Conservation (phyloP, 2,113 vertebrate genomes). For the Gasterosteus nipponicus region DNA sequence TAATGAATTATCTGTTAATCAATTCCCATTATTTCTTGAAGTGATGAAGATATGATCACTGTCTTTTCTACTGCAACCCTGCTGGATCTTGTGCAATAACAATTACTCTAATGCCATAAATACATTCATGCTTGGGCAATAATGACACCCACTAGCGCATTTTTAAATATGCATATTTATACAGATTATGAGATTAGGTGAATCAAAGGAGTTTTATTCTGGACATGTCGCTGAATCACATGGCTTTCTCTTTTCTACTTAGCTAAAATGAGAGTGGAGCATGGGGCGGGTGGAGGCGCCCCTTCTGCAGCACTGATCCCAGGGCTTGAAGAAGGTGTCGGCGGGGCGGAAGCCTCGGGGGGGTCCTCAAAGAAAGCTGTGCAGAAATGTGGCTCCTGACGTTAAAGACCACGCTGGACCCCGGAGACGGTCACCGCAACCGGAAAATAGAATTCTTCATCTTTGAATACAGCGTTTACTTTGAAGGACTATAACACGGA, state of each 20-base stretch:
- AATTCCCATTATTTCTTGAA: neutral
- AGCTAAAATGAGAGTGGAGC: slow-evolving; percentile 47
- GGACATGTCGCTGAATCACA: slow-evolving; percentile 11
- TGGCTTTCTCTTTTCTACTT: slow-evolving; percentile 9
- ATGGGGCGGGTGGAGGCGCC: neutral
- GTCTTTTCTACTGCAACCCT: too few species aligned
- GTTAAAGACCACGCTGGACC: slow-evolving; percentile 61
- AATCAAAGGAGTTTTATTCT: slow-evolving; percentile 13
- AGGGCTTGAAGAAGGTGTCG: slow-evolving; percentile 21
- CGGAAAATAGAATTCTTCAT: neutral
- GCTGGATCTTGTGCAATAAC: neutral
- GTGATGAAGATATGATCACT: too few species aligned
- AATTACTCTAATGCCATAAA: neutral
- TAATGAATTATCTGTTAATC: neutral
- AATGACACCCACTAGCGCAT: neutral
- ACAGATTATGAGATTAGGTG: slow-evolving; percentile 14
- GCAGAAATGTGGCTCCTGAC: slow-evolving; percentile 71
- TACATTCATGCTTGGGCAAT: neutral
- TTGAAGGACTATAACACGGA: neutral
- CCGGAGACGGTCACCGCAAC: neutral
- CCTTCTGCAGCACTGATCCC: slow-evolving; percentile 15
- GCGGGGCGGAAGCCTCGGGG: neutral
- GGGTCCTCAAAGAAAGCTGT: slow-evolving; percentile 33
- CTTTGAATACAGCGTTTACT: neutral
- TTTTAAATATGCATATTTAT: neutral